phyloP scores from a whole-genome alignment of 2,113 vertebrate species.

The Lycocorax pyrrhopterus region DNA sequence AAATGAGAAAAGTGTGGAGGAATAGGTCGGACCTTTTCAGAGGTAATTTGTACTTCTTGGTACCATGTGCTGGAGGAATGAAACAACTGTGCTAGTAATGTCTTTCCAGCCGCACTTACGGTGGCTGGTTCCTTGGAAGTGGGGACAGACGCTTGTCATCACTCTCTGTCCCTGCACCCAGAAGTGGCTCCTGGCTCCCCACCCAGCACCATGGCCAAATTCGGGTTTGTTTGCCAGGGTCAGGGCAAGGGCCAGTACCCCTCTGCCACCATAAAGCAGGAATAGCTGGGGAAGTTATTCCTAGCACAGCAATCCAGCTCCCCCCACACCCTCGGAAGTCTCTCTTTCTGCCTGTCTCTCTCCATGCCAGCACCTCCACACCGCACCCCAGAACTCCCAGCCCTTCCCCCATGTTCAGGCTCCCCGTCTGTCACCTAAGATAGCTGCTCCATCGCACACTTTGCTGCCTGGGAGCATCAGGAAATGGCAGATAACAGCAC shows the following conservation, averaged over 20 bases:
- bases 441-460: background rate
- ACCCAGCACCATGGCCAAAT: rapidly evolving
- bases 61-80: background rate
- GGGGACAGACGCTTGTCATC: background rate
- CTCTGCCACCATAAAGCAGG: background rate
- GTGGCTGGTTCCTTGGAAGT: background rate
- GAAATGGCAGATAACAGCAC: background rate
- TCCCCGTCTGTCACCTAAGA: background rate
- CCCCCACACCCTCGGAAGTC: rapidly evolving
- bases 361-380: background rate
- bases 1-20: background rate
- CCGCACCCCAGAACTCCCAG: background rate
- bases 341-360: background rate
- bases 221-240: background rate
- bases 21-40: slow-evolving; percentile 5
- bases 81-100: background rate
- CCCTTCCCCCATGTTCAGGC: rapidly evolving
- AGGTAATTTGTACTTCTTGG: background rate
- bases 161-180: background rate
- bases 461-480: background rate
- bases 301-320: background rate
- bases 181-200: background rate
- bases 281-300: too few species aligned
- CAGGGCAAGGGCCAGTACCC: too few species aligned
- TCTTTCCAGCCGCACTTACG: background rate